Evolutionary conservation across 2,113 vertebrate species (phyloP), one percentile per base, ranked within the genome.

Genomic region (Polypterus senegalus): DNA sequence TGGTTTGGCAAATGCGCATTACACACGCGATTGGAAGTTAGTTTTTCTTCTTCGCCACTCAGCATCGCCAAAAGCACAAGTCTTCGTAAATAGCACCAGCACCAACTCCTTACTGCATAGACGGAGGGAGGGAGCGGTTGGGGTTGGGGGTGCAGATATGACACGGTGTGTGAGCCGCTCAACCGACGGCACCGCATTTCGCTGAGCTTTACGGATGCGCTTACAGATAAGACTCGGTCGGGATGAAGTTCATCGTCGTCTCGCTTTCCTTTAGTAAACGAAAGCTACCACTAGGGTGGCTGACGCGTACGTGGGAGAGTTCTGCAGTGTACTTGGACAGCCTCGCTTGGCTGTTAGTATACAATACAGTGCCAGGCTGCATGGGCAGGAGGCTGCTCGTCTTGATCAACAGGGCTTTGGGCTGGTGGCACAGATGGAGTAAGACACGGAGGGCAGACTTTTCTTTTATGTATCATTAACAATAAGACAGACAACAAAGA

Each of bases 391-490:
- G 66, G 69, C 65, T 66, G 67, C 67, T 70, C 66, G 55, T 65
- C 66, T 67, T 61, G 67, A 60, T 52, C 64, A 60, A 67, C 68
- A 7, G 51, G 3, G 10, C 7, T 52, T 52, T 27, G 27, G 27
- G 27, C 27, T 11, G 11, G 53, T 11, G 9, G 54, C 62, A 63
- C 63, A 48, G 59, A 58, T 64, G 72, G 70, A 64, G 64, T 66
- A 68, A 73, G 71, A 54, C 49, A 1, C 62, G 69, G 67, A 60
- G 6, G 61, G 44, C 53, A 60, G 27, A 71, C 70, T 62, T 66
- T 43, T 68, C 68, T 72, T 77, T 71, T 71, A 68, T 79, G 70
- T 66, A 47, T 73, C 72, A 70, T 80, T 55, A 9, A 76, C 70
- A 70, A 75, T 69, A 76, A 74, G 75, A 77, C 27, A 27, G 27